Evolutionary conservation across 2,113 vertebrate species (phyloP), one percentile per base, ranked within the genome.

Genomic region (Damaliscus lunatus): DNA sequence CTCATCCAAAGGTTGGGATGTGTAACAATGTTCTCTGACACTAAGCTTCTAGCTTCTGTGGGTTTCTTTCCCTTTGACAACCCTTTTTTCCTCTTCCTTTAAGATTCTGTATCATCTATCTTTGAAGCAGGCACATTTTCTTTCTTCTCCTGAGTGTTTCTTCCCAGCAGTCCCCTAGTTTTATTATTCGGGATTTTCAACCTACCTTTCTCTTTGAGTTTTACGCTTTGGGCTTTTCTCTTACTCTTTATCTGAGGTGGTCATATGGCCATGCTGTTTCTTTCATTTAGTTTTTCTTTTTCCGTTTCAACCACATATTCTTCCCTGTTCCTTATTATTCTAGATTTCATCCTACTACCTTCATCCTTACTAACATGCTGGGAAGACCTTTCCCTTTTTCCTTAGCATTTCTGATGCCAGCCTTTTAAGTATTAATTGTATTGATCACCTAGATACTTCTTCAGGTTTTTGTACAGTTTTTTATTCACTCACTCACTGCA

Each of bases 141-240:
- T 98, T 97, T 98, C 62, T 97, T 94, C 96, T 97, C 53, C 81
- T 53, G 93, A 50, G 80, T 48, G 83, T 87, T 97, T 97, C 96
- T 97, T 96, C 97, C 83, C 96, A 96, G 96, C 33, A 89, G 93
- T 97, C 31, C 48, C 78, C 87, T 82, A 0, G 83, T 88, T 97
- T 93, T 91, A 97, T 67, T 91, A 90, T 82, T 93, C 1, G 7
- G 71, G 84, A 96, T 96, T 97, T 96, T 74, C 88, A 82, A 82
- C 93, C 78, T 95, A 46, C 64, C 36, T 92, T 86, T 93, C 83
- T 87, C 92, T 97, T 97, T 95, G 31, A 57, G 57, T 84, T 97
- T 77, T 90, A 27, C 55, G 31, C 87, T 91, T 21, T 57, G 57
- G 91, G 88, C 55, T 97, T 97, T 90, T 86, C 89, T 93, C 81